Conservation (phyloP, 2,113 vertebrate genomes). For the Geothlypis trichas region DNA sequence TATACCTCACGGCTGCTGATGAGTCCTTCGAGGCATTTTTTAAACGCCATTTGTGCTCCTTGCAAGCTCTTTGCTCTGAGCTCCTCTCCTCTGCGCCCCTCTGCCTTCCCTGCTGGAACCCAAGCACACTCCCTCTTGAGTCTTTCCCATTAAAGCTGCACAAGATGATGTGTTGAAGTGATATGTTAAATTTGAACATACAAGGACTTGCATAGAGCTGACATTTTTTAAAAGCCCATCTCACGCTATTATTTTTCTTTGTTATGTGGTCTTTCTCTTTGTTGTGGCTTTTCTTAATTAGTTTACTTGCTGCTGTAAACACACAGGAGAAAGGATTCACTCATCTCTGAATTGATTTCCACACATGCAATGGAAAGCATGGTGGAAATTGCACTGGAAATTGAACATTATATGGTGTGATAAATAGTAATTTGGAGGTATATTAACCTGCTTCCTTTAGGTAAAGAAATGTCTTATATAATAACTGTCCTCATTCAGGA, state of each 20-base stretch:
- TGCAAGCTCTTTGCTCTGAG: neutral
- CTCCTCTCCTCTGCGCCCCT: neutral
- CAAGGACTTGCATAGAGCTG: neutral
- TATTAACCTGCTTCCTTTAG: conserved; percentile 72
- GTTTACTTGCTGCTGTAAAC: conserved; percentile 49
- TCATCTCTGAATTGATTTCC: conserved; percentile 68
- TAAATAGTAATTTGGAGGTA: conserved; percentile 72
- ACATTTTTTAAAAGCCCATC: neutral
- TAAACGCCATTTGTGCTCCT: neutral
- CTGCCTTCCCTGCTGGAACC: neutral
- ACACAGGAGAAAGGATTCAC: conserved; percentile 52
- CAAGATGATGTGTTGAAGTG: neutral
- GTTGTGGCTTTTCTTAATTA: conserved; percentile 47
- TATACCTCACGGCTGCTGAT: neutral
- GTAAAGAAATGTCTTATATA: conserved; percentile 67
- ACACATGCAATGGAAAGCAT: conserved; percentile 32
- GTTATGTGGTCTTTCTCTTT: neutral
- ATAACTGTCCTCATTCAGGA: conserved; percentile 54
- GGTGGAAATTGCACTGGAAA: conserved; percentile 68
- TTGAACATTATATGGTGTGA: conserved; percentile 49
- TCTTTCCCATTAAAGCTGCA: neutral
- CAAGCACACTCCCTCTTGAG: neutral
- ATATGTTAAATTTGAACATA: neutral
- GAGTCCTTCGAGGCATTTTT: neutral
- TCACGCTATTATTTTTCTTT: neutral